Evolutionary conservation across 2,797 vertebrate genomes (phyloP).

Genomic region (Diplodus puntazzo): DNA sequence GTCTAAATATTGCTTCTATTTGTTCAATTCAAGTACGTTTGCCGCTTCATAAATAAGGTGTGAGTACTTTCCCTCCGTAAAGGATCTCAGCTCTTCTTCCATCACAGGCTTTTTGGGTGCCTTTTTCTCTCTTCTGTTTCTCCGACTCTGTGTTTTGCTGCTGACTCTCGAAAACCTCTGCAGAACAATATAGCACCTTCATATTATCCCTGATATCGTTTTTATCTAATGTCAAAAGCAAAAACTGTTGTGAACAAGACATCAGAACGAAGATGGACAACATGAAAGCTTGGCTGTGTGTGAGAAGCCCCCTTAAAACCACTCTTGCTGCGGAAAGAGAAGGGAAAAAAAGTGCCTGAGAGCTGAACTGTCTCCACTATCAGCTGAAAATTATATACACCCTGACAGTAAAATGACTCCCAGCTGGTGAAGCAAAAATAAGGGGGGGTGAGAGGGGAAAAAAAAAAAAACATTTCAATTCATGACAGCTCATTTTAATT

Average conservation of each 20-base stretch:
- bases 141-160: background rate
- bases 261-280: conserved; percentile 45
- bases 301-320: conserved; percentile 50
- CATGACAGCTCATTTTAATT: conserved; percentile 81
- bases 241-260: conserved; percentile 34
- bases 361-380: conserved; percentile 72
- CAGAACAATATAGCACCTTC: conserved; percentile 30
- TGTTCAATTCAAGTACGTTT: no score
- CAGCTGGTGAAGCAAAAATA: conserved; percentile 65
- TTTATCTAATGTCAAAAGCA: conserved; percentile 43
- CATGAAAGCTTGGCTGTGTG: conserved; percentile 48
- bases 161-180: background rate
- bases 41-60: no score
- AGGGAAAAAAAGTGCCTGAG: conserved; percentile 50
- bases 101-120: no score
- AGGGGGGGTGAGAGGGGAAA: background rate
- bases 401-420: conserved; percentile 77
- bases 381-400: conserved; percentile 73
- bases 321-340: conserved; percentile 44
- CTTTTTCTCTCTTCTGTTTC: background rate
- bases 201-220: conserved; percentile 24
- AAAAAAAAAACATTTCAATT: conserved; percentile 64
- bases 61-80: no score
- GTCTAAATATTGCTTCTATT: no score
- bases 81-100: no score